phyloP scores from a whole-genome alignment of 2,797 vertebrate species.

The Hyperoplus lanceolatus region DNA sequence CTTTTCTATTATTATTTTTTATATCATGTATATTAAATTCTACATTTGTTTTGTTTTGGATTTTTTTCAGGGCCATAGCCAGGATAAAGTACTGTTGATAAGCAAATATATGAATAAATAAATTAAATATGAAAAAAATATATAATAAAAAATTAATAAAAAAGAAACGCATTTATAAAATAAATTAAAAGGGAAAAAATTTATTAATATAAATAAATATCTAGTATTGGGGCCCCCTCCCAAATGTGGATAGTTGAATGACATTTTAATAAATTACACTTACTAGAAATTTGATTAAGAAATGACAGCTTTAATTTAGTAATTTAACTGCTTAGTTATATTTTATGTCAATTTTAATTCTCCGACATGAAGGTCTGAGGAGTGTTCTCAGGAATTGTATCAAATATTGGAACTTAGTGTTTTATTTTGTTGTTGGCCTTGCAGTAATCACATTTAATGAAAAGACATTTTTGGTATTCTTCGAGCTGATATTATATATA shows the following conservation, averaged over 20 bases:
- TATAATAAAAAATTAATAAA: not conserved
- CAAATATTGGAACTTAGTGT: not conserved
- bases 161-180: no score
- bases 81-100: not conserved
- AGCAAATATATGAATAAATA: not conserved
- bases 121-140: not conserved
- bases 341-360: not conserved
- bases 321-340: not conserved
- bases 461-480: no score
- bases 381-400: not conserved
- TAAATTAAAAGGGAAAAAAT: not conserved
- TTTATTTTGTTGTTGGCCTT: not conserved
- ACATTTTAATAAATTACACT: not conserved
- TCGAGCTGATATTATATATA: no score
- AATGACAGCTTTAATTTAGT: not conserved
- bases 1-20: not conserved
- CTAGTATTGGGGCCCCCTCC: not conserved
- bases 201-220: not conserved
- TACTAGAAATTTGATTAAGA: not conserved
- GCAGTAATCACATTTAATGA: not conserved
- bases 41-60: not conserved
- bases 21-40: not conserved
- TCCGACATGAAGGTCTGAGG: not conserved
- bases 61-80: not conserved
- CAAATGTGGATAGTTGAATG: not conserved